Evolutionary conservation across 2,113 vertebrate species (phyloP).

Genomic region (Coryphaenoides rupestris): DNA sequence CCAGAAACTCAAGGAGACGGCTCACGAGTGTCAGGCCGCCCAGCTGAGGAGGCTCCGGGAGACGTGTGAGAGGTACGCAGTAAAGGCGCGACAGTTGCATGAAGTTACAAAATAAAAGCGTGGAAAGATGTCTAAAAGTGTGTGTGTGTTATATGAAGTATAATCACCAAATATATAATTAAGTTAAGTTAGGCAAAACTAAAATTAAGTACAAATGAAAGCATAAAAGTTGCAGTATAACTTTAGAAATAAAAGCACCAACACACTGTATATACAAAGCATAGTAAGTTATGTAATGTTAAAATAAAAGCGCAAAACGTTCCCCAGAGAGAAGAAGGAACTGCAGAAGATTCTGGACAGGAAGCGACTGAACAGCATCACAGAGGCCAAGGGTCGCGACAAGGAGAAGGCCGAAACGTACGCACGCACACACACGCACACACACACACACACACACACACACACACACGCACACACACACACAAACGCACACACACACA

Average conservation of each 20-base stretch:
- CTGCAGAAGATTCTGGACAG: constrained; percentile 85
- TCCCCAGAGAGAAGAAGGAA: constrained; percentile 84
- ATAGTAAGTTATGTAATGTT: too few relatives aligned
- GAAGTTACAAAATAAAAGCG: too few relatives aligned
- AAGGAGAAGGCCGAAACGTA: constrained; percentile 80
- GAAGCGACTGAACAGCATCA: constrained; percentile 84
- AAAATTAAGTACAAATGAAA: too few relatives aligned
- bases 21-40: constrained; percentile 67
- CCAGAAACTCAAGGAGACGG: constrained; percentile 74
- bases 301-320: not conserved
- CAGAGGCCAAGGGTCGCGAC: constrained; percentile 78
- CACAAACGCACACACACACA: not conserved
- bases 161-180: too few relatives aligned
- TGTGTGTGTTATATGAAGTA: too few relatives aligned
- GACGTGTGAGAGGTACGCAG: constrained; percentile 75
- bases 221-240: too few relatives aligned
- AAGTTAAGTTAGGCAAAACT: too few relatives aligned
- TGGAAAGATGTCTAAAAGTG: too few relatives aligned
- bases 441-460: not conserved
- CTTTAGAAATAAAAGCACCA: too few relatives aligned
- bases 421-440: constrained; percentile 23
- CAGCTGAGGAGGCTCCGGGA: constrained; percentile 84
- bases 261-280: too few relatives aligned
- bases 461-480: not conserved
- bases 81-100: too few relatives aligned